Percentiles rank a stretch among this genome's conserved stretches.
These are phyloP conservation scores for Larimichthys crocea DNA, from an alignment of 2,113 vertebrate genomes.

Conservation along the genomic window DNA sequence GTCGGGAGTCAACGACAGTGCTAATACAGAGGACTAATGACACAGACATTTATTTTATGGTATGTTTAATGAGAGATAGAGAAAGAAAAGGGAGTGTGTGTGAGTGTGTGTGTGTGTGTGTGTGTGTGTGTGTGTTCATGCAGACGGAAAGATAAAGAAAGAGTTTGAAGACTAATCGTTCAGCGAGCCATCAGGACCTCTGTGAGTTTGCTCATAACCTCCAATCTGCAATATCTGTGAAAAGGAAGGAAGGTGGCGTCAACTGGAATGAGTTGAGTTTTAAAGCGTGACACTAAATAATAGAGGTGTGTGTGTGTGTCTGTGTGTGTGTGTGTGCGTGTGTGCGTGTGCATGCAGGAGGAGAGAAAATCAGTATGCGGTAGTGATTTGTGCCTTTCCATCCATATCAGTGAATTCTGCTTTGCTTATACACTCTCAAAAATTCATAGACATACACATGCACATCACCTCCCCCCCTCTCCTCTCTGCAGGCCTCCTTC, in stretches of 20 bases:
- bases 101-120: constrained; percentile 24
- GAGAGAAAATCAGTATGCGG: constrained; percentile 69
- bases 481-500: constrained; percentile 61
- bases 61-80: constrained; percentile 68
- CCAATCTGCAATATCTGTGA: constrained; percentile 52
- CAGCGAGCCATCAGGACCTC: constrained; percentile 56
- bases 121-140: constrained; percentile 35
- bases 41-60: constrained; percentile 66
- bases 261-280: constrained; percentile 62
- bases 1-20: constrained; percentile 41
- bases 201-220: constrained; percentile 52
- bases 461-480: constrained; percentile 44
- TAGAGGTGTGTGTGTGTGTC: constrained; percentile 44
- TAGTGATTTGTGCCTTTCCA: constrained; percentile 76
- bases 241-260: constrained; percentile 53
- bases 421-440: constrained; percentile 73
- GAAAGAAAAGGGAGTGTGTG: constrained; percentile 25
- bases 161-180: constrained; percentile 63
- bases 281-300: constrained; percentile 76
- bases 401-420: constrained; percentile 73
- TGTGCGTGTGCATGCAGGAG: neutral
- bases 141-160: constrained; percentile 51
- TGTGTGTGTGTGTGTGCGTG: neutral
- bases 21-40: constrained; percentile 63
- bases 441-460: constrained; percentile 68